Evolutionary conservation across 2,888 invertebrate genomes (phyloP).

Genomic region (Penaeus monodon): DNA sequence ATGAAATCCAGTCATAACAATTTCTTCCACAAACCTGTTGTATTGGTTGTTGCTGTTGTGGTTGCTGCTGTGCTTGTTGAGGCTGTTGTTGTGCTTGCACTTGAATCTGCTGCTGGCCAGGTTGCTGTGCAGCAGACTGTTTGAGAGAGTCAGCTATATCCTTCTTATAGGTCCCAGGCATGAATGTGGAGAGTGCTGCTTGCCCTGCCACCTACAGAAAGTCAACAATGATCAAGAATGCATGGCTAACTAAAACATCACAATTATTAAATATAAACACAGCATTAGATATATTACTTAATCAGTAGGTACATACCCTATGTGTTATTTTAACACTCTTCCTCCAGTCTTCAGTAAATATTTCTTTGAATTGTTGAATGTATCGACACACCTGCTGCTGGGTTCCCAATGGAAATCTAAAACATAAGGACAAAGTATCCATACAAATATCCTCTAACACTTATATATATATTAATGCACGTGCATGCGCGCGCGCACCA

Average conservation of each 20-base stretch:
- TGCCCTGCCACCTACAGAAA: conserved; percentile 68
- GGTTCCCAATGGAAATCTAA: conserved; percentile 69
- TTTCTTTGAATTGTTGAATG: conserved; percentile 71
- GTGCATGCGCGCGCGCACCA: too few species aligned
- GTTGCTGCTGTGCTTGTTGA: conserved; percentile 20
- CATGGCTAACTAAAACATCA: too few species aligned
- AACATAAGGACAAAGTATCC: conserved; percentile 60
- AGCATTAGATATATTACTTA: not conserved
- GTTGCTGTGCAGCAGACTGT: conserved; percentile 50
- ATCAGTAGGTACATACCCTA: conserved; percentile 39
- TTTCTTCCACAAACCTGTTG: conserved; percentile 30
- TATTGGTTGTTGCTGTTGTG: conserved; percentile 24
- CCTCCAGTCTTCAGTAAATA: conserved; percentile 72
- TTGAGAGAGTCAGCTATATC: conserved; percentile 52
- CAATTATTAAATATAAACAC: not conserved
- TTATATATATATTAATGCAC: too few species aligned
- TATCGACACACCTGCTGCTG: conserved; percentile 68
- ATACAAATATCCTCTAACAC: not conserved
- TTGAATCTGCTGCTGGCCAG: conserved; percentile 42
- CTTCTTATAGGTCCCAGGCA: conserved; percentile 66
- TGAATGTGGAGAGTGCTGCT: conserved; percentile 68
- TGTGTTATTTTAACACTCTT: conserved; percentile 71
- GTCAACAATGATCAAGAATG: too few species aligned
- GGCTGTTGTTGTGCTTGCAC: conserved; percentile 28
- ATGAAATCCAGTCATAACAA: not conserved